These are phyloP conservation scores for Dunckerocampus dactyliophorus DNA, from an alignment of 2,113 vertebrate species.

Conservation along the genomic window DNA sequence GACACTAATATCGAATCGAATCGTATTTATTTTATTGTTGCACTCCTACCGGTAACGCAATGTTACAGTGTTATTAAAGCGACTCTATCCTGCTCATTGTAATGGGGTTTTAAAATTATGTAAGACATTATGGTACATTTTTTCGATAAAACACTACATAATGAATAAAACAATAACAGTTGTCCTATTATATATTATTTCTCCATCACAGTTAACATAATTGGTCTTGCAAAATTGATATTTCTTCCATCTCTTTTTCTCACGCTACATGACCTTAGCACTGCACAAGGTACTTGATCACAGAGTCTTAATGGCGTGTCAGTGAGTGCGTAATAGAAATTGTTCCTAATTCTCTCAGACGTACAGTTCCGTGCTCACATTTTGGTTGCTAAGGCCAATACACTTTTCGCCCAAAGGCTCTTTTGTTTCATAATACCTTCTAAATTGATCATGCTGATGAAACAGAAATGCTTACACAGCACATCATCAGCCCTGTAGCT, in stretches of 20 bases:
- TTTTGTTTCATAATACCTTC: background rate
- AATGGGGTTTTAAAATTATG: too few relatives aligned
- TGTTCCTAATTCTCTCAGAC: conserved; percentile 18
- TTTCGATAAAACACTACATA: too few relatives aligned
- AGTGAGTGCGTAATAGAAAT: conserved; percentile 9
- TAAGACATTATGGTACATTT: too few relatives aligned
- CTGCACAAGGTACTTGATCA: conserved; percentile 12
- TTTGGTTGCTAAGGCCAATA: conserved; percentile 2
- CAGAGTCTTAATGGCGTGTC: conserved; percentile 27
- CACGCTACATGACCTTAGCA: too few relatives aligned
- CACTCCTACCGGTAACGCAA: too few relatives aligned
- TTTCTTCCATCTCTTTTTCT: background rate
- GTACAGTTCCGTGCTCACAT: background rate
- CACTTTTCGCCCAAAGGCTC: conserved; percentile 3
- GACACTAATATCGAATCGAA: too few relatives aligned
- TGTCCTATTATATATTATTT: background rate
- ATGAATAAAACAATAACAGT: too few relatives aligned
- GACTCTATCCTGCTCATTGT: too few relatives aligned
- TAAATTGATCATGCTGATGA: background rate
- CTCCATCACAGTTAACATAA: background rate
- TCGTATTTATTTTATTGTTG: too few relatives aligned
- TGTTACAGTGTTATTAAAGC: too few relatives aligned
- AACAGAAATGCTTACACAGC: background rate
- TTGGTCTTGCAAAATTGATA: too few relatives aligned
- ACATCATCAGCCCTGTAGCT: background rate